These are phyloP conservation scores for Anseranas semipalmata DNA, from an alignment of 2,113 vertebrate species.

Conservation along the genomic window DNA sequence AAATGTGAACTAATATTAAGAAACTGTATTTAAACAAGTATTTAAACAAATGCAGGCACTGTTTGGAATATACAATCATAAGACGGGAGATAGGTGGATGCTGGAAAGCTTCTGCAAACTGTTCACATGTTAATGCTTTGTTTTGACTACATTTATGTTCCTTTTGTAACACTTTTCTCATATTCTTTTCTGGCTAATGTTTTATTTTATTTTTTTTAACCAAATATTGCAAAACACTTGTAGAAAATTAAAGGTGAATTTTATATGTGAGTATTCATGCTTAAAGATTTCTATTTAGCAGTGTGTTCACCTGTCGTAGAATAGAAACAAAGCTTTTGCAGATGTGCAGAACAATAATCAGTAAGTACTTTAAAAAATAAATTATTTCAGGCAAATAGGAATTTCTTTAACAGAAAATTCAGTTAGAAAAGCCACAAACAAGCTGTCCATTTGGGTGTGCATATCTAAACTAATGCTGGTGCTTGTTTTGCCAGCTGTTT, in stretches of 20 bases:
- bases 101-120: neutral
- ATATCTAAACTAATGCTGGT: neutral
- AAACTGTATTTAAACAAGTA: neutral
- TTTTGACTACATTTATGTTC: neutral
- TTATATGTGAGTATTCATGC: neutral
- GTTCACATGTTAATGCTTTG: neutral
- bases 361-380: neutral
- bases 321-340: neutral
- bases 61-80: neutral
- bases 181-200: neutral
- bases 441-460: neutral
- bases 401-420: neutral
- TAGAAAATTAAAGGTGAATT: neutral
- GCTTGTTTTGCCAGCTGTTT: neutral
- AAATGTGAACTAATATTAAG: neutral
- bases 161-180: neutral
- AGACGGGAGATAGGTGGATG: neutral
- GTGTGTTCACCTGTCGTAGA: neutral
- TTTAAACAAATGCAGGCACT: neutral
- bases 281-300: neutral
- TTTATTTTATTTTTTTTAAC: neutral
- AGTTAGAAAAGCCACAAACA: neutral
- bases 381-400: neutral
- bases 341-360: neutral
- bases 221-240: neutral